These are phyloP conservation scores for Pseudochromis fuscus DNA, from an alignment of 2,797 vertebrate species.

Conservation along the genomic window DNA sequence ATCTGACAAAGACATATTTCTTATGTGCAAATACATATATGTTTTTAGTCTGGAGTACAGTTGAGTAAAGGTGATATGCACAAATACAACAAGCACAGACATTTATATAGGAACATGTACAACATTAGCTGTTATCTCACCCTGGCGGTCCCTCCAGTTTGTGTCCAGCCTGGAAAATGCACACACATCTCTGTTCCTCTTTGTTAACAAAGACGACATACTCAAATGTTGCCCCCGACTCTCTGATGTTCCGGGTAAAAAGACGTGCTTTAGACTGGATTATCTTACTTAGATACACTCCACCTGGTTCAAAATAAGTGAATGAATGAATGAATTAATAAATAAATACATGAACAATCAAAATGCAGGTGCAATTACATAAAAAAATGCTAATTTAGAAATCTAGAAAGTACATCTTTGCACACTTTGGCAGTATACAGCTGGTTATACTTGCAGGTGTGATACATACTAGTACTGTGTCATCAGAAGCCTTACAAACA, in stretches of 20 bases:
- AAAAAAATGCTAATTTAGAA: too few species aligned
- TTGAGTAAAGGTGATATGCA: neutral
- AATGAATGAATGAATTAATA: too few species aligned
- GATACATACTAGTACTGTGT: neutral
- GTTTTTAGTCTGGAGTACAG: too few species aligned
- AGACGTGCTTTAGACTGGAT: constrained; percentile 80
- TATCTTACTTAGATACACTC: constrained; percentile 79
- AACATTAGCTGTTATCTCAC: constrained; percentile 74
- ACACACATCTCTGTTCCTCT: constrained; percentile 79
- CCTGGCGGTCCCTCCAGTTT: constrained; percentile 87
- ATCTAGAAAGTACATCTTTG: too few species aligned
- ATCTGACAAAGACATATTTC: too few species aligned
- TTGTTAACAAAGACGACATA: constrained; percentile 86
- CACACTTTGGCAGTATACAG: too few species aligned
- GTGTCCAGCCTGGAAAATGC: constrained; percentile 88
- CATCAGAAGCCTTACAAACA: neutral
- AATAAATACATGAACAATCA: too few species aligned
- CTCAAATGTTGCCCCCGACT: constrained; percentile 87
- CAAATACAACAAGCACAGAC: neutral
- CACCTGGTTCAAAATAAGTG: too few species aligned
- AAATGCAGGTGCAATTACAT: neutral
- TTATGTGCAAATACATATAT: too few species aligned
- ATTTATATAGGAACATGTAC: neutral
- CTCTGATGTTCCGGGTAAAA: constrained; percentile 84
- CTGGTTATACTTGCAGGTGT: too few species aligned